A percentile compares a stretch with the other conserved stretches of the same genome.
These are phyloP conservation scores for Romanogobio albipinnatus DNA, from an alignment of 2,113 vertebrate species.

Conservation along the genomic window DNA sequence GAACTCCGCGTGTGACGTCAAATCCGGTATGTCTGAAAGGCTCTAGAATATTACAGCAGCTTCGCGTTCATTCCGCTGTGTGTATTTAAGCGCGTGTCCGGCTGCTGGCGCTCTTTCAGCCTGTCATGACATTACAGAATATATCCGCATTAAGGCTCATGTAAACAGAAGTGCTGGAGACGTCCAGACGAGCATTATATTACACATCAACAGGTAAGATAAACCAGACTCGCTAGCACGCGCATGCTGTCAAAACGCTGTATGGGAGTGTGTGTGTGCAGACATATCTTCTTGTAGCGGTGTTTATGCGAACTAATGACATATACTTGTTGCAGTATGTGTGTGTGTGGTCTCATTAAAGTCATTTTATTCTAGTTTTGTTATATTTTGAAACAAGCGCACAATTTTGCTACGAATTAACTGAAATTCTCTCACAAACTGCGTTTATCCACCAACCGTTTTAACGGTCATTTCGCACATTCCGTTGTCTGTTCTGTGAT, in stretches of 20 bases:
- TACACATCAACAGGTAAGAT: conserved; percentile 17
- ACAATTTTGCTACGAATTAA: not conserved
- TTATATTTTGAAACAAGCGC: not conserved
- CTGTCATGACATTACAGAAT: not conserved
- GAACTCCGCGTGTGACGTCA: not conserved
- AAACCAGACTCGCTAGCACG: not conserved
- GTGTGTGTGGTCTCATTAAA: not conserved
- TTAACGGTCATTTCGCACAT: not conserved
- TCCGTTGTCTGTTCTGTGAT: no score
- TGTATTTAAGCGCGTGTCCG: conserved; percentile 9
- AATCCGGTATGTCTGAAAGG: not conserved
- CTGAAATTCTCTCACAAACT: not conserved
- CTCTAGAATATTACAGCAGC: conserved; percentile 33
- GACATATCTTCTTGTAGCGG: not conserved
- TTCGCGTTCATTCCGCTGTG: conserved; percentile 15
- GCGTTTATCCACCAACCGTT: not conserved
- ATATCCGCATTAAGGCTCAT: not conserved
- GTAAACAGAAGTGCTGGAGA: not conserved
- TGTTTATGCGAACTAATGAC: not conserved
- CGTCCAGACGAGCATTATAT: not conserved
- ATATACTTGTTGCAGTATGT: not conserved
- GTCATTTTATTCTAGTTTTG: not conserved
- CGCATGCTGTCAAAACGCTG: not conserved
- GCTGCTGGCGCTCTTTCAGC: not conserved
- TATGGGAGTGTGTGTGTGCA: conserved; percentile 1